Percentiles rank a stretch among this genome's conserved stretches.
Conservation (phyloP, 1,140 invertebrate species). For the Hesperophylax magnus region DNA sequence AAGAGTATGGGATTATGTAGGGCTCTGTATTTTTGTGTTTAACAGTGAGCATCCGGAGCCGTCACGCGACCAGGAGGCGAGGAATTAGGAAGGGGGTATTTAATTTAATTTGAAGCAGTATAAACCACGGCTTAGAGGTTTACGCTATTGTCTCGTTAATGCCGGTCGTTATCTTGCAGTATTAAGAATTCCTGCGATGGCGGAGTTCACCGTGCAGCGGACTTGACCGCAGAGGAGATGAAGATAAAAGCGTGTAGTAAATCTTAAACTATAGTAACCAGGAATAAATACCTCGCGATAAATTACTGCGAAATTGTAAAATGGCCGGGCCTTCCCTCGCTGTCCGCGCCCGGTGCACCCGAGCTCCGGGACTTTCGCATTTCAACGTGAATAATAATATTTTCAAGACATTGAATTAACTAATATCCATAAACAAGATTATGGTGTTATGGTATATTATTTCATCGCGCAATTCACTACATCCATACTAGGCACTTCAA, state of each 20-base stretch:
- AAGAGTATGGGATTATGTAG: constrained; percentile 12
- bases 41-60: constrained; percentile 29
- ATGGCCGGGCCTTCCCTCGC: constrained; percentile 41
- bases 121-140: constrained; percentile 45
- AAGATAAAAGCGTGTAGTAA: constrained; percentile 48
- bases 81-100: background rate
- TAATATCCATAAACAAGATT: background rate
- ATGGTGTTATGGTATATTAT: background rate
- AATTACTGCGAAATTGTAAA: constrained; percentile 53
- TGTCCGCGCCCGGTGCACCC: constrained; percentile 8
- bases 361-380: background rate
- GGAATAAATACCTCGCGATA: constrained; percentile 48
- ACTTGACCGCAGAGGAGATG: constrained; percentile 38
- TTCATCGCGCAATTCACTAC: background rate
- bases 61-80: constrained; percentile 35
- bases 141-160: constrained; percentile 51
- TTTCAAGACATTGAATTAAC: constrained; percentile 10
- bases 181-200: constrained; percentile 45
- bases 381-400: background rate
- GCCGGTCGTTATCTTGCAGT: constrained; percentile 49
- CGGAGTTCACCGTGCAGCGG: background rate
- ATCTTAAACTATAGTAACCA: constrained; percentile 31
- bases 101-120: constrained; percentile 52
- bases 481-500: too few species aligned
- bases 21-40: constrained; percentile 40